A percentile compares a stretch with the other conserved stretches of the same genome.
Conservation (phyloP, 2,888 invertebrate species). For the Dolichomitus sp. region DNA sequence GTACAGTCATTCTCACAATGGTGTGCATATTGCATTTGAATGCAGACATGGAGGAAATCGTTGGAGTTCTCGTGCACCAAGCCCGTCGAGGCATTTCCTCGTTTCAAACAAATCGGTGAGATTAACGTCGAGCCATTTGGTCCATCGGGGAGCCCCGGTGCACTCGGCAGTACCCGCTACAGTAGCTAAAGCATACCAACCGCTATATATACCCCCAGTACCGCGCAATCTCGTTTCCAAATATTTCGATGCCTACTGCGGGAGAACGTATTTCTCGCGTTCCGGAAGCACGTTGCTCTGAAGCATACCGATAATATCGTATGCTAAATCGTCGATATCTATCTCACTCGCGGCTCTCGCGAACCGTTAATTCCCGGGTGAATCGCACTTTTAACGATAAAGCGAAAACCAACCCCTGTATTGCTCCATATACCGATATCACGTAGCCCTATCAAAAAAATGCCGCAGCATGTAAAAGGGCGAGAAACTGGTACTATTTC, state of each 20-base stretch:
- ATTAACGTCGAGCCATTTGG: constrained; percentile 64
- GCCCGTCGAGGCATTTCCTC: constrained; percentile 16
- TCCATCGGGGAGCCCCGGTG: constrained; percentile 30
- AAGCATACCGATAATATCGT: constrained; percentile 47
- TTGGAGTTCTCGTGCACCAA: constrained; percentile 2
- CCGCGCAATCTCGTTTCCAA: constrained; percentile 32
- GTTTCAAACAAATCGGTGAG: constrained; percentile 61
- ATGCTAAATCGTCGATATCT: constrained; percentile 57
- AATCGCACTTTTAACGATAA: constrained; percentile 59
- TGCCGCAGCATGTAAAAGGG: neutral
- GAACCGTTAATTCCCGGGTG: constrained; percentile 54
- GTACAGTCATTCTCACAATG: neutral
- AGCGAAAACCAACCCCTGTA: neutral
- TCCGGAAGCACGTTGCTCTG: constrained; percentile 18
- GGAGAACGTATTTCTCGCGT: constrained; percentile 32
- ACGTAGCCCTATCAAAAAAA: constrained; percentile 13
- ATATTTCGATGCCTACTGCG: constrained; percentile 25
- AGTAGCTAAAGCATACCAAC: constrained; percentile 26
- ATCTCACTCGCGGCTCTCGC: constrained; percentile 20
- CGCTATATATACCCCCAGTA: neutral
- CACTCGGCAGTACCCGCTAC: constrained; percentile 44
- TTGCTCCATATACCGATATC: neutral
- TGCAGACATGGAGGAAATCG: constrained; percentile 17
- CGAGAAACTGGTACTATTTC: neutral
- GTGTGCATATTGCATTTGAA: constrained; percentile 48